Base-by-base conservation (phyloP, 2,113 vertebrate species). In the Colius striatus region DNA sequence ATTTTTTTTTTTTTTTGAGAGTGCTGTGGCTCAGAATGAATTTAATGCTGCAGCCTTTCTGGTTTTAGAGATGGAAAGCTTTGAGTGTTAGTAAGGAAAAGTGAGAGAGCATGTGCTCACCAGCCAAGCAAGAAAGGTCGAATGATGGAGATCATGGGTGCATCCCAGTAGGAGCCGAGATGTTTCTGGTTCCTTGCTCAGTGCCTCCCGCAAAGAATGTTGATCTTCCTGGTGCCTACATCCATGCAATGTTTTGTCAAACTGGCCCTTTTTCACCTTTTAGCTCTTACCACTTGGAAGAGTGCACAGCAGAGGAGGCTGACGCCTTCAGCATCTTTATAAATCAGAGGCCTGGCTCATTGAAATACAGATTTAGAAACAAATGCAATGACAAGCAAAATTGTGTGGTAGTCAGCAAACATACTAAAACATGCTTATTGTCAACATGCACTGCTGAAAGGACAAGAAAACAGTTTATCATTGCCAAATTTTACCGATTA, bases 71-170 rank as follows among this genome's bases (percentile, higher is more conserved):
- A 36, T 3, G 11, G 32, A n/a, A 50, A 47, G 7, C 11, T 30
- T 34, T 48, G 22, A 50, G 38, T 43, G 13, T 53, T 50, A 45
- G 21, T 27, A 20, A 41, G 26, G 7, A 48, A 48, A 50, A 82
- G 32, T 6, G 20, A 2, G 21, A 18, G 30, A 5, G 7, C 1
- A 2, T 4, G 1, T 48, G 30, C 22, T 55, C 38, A 15, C 27
- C 3, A 1, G 18, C 25, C 8, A 11, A 51, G 29, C 30, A n/a
- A 36, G n/a, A 25, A 58, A 9, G 30, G 50, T 32, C 5, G 32
- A 63, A 22, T 45, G 36, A 4, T 14, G 16, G 7, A 8, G 13
- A 6, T 2, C 45, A 55, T 1, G 0, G 11, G 16, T 60, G 17
- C 3, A 0, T 55, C 5, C 36, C 18, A 38, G 5, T 9, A 41